Base-by-base conservation (phyloP, 2,797 vertebrate genomes). In the Ptychadena robeensis region DNA sequence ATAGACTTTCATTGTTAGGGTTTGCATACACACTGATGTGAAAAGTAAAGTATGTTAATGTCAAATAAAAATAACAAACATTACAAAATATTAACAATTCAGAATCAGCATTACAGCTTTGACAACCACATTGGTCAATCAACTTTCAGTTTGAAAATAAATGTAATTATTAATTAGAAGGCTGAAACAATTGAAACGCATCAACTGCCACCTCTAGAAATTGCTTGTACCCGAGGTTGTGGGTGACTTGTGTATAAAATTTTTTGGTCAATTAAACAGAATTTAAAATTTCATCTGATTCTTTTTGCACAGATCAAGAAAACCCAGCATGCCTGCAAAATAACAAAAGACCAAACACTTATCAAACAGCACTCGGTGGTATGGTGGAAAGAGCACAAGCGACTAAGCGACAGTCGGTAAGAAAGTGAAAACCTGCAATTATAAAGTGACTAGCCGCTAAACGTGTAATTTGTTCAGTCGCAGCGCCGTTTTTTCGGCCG, bases 351-450 rank as follows among this genome's bases (percentile, higher is more conserved):
- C 81, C 94, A 91, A 89, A 93, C 88, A 82, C 86, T 96, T 59
- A 88, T 96, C 85, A 94, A 94, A 79, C 96, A 96, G 84, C 98
- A 99, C 86, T 92, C 85, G 57, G 94, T 94, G 88, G 94, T 96
- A 86, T 99, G 98, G 97, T 95, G 93, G 94, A 90, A 90, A 80
- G 96, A 96, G 86, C 89, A 93, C 65, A 90, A 90, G 65, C 92
- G 91, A 79, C 92, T 97, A 28, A 88, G 82, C 59, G 89, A 94
- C 89, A 88, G 87, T 91, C 93, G 95, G 97, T 99, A 94, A 95
- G 93, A 86, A 68, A 12, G 32, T 59, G 65, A 40, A 38, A 75
- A 12, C 53, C 31, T 68, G 63, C 74, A 37, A 80, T 80, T 85
- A 75, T 22, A 40, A 8, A 14, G 30, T 35, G 32, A 32, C 38